Conservation (phyloP, 2,888 invertebrate genomes). For the Acronicta leporina region DNA sequence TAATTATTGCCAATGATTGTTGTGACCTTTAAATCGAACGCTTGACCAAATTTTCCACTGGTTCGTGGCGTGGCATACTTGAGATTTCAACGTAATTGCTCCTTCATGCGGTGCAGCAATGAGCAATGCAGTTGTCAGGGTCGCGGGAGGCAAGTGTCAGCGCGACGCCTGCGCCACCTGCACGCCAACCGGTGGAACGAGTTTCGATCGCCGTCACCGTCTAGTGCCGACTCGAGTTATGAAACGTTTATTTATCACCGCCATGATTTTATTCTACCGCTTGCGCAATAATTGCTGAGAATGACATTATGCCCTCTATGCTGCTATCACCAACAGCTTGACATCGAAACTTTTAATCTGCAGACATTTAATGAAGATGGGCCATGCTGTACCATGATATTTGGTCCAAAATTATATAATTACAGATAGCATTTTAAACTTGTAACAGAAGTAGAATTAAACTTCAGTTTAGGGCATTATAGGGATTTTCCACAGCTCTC, state of each 20-base stretch:
- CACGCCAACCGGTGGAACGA: slow-evolving; percentile 74
- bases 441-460: too few species aligned
- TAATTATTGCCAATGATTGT: slow-evolving; percentile 51
- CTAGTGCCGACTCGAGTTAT: slow-evolving; percentile 71
- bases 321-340: slow-evolving; percentile 16
- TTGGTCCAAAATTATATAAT: too few species aligned
- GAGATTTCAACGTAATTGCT: slow-evolving; percentile 59
- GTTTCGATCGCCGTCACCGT: slow-evolving; percentile 67
- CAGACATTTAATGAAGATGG: slow-evolving; percentile 1
- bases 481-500: too few species aligned
- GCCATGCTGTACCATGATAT: neutral
- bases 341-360: slow-evolving; percentile 17
- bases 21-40: slow-evolving; percentile 59
- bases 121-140: slow-evolving; percentile 71
- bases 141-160: slow-evolving; percentile 65
- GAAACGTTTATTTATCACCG: slow-evolving; percentile 77
- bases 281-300: slow-evolving; percentile 76
- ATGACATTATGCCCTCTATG: slow-evolving; percentile 44
- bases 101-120: slow-evolving; percentile 55
- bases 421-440: too few species aligned
- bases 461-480: too few species aligned
- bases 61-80: slow-evolving; percentile 51
- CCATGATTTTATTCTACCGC: slow-evolving; percentile 76
- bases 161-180: slow-evolving; percentile 73
- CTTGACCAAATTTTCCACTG: slow-evolving; percentile 54